phyloP scores from a whole-genome alignment of 2,797 vertebrate species.

The Fratercula arctica region DNA sequence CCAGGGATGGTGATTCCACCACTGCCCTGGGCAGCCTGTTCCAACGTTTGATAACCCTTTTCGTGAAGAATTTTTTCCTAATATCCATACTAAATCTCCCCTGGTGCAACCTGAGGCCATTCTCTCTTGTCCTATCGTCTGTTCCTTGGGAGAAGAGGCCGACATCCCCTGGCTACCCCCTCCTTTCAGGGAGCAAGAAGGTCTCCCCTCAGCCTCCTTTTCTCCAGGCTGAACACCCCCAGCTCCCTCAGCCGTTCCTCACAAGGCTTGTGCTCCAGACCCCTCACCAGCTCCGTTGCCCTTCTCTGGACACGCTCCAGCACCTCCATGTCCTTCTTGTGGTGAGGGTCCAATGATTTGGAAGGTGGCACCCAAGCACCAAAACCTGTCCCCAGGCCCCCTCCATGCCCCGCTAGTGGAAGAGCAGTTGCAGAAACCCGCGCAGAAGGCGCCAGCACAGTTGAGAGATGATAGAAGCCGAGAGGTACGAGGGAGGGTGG shows the following conservation, averaged over 20 bases:
- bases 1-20: background rate
- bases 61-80: background rate
- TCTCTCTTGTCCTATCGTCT: background rate
- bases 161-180: background rate
- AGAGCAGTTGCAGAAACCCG: fast-evolving
- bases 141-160: background rate
- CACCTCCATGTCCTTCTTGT: background rate
- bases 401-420: background rate
- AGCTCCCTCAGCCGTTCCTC: background rate
- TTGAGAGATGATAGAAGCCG: fast-evolving
- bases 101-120: background rate
- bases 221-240: background rate
- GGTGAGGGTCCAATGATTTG: fast-evolving
- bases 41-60: background rate
- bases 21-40: background rate
- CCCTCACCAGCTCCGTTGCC: background rate
- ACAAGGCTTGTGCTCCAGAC: background rate
- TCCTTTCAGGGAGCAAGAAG: background rate
- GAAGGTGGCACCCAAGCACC: background rate
- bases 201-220: background rate
- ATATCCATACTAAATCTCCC: background rate
- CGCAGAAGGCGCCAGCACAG: background rate
- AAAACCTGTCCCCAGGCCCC: background rate
- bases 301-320: background rate
- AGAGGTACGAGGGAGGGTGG: background rate